phyloP scores from a whole-genome alignment of 2,113 vertebrate genomes.

The Vombatus ursinus region DNA sequence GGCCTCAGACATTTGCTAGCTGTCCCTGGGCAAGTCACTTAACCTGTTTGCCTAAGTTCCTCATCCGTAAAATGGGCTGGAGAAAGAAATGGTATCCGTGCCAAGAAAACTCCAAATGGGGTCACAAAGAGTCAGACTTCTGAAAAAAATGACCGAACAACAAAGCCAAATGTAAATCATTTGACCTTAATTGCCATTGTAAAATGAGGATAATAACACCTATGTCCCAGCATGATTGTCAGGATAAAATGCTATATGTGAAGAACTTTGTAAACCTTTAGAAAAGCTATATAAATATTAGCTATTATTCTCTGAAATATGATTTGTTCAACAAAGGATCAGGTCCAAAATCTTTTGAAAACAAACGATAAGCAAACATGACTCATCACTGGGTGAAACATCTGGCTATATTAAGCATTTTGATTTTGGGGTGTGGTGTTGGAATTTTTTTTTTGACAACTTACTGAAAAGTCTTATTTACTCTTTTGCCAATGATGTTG shows the following conservation, averaged over 20 bases:
- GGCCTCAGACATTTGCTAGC: no score
- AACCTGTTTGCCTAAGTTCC: no score
- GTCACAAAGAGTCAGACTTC: background rate
- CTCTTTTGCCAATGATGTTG: constrained; percentile 19
- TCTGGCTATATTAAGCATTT: constrained; percentile 62
- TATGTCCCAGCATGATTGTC: background rate
- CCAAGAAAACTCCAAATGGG: background rate
- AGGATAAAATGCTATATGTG: background rate
- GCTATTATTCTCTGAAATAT: constrained; percentile 19
- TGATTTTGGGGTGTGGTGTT: constrained; percentile 49
- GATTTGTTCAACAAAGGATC: background rate
- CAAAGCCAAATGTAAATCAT: background rate
- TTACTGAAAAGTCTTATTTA: constrained; percentile 45
- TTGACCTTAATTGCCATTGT: background rate
- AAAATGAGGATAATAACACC: background rate
- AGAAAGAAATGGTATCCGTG: background rate
- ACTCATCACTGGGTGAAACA: constrained; percentile 54
- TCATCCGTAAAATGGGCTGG: background rate
- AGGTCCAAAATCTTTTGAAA: constrained; percentile 38
- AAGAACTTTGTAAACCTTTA: background rate
- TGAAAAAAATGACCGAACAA: background rate
- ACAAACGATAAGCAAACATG: constrained; percentile 63
- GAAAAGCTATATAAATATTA: background rate
- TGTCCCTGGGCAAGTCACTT: no score
- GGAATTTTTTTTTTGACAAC: background rate